Base-by-base conservation (phyloP, 2,797 vertebrate species). In the Morus bassanus region DNA sequence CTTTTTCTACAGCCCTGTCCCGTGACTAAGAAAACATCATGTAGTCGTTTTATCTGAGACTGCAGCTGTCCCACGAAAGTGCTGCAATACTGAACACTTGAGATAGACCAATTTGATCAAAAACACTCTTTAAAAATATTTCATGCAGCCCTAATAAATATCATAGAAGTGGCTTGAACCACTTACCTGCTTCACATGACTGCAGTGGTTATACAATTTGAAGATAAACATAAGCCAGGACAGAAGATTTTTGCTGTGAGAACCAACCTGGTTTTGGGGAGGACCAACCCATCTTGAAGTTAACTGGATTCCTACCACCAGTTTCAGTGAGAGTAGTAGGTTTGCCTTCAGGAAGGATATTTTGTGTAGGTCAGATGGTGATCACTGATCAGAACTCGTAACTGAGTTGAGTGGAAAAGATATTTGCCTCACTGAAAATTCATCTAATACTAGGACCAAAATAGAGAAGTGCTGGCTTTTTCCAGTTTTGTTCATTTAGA, bases 321-420 rank as follows among this genome's bases (percentile, higher is more conserved):
- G 39, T 70, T 94, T 54, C 45, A 77, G 56, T 70, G 33, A 84
- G 37, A 86, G 30, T 46, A 61, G 54, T 53, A 54, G 65, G 41
- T 68, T 57, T 68, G 15, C 67, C 54, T 73, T 88, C 43, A 70
- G 86, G 73, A 85, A 77, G 56, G 92, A 10, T 67, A 63, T 87
- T 93, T 94, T 88, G 50, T 91, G 59, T 54, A 89, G 50, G 61
- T 96, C 94, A 94, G 41, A 59, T 85, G 48, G 48, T 90, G 79
- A 48, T 75, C 33, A 8, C 56, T 85, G 53, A 86, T 95, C 96
- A 95, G 93, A 95, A 96, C 73, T 93, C 18, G 7, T 69, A 60
- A 37, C 4, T 22, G 30, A 85, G 18, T 89, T 73, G 28, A 39
- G 7, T 64, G 76, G 63, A 48, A 85, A 88, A 65, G 17, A 17